Conservation (phyloP, 2,888 invertebrate species). For the Danaus chrysippus region DNA sequence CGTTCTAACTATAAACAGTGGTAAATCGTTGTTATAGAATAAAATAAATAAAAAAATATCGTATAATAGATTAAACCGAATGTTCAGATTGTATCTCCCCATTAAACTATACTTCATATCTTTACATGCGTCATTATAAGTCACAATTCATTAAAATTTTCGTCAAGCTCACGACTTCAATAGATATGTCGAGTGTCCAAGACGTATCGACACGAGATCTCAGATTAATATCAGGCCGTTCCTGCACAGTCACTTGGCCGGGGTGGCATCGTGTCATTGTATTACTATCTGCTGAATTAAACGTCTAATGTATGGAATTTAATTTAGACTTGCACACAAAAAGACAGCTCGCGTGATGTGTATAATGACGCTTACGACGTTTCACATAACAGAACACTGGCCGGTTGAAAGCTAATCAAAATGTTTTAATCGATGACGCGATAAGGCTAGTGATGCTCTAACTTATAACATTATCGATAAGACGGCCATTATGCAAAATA, state of each 20-base stretch:
- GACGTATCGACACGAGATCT: conserved; percentile 73
- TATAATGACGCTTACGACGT: conserved; percentile 66
- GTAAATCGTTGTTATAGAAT: too few species aligned
- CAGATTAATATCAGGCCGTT: conserved; percentile 70
- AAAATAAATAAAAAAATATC: background rate
- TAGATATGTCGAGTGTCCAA: conserved; percentile 73
- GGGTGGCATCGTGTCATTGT: conserved; percentile 76
- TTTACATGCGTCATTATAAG: conserved; percentile 71
- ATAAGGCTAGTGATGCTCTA: conserved; percentile 65
- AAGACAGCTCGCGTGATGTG: conserved; percentile 56
- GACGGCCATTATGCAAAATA: conserved; percentile 10
- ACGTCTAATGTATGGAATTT: conserved; percentile 75
- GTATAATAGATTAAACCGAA: background rate
- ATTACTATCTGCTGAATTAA: conserved; percentile 68
- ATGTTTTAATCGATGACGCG: conserved; percentile 78
- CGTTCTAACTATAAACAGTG: too few species aligned
- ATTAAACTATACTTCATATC: conserved; percentile 47
- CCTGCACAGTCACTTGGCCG: conserved; percentile 76
- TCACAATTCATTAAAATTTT: conserved; percentile 77
- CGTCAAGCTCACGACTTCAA: conserved; percentile 71
- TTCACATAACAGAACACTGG: conserved; percentile 66
- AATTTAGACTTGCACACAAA: conserved; percentile 61
- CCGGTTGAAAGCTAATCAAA: conserved; percentile 78
- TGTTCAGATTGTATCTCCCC: conserved; percentile 26
- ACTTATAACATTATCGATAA: conserved; percentile 40